Percentiles rank a stretch among this genome's conserved stretches.
These are phyloP conservation scores for Xiphophorus couchianus DNA, from an alignment of 2,113 vertebrate genomes.

Conservation along the genomic window DNA sequence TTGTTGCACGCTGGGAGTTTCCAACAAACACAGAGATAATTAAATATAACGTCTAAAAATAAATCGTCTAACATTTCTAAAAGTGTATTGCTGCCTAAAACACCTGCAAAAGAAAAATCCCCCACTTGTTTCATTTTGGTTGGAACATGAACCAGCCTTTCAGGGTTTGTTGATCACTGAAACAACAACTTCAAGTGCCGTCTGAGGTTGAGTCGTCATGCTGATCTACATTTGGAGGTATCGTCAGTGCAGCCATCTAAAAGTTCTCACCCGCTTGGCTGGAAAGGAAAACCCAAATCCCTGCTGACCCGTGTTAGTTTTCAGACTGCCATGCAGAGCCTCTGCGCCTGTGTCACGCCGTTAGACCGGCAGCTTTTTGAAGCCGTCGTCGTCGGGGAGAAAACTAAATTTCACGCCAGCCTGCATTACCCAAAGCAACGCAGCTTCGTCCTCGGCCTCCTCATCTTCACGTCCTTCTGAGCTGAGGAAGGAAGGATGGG, in stretches of 20 bases:
- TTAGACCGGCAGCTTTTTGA: slow-evolving; percentile 18
- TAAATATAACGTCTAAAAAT: too few relatives aligned
- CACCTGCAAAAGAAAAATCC: too few relatives aligned
- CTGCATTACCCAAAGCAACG: slow-evolving; percentile 80
- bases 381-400: slow-evolving; percentile 5
- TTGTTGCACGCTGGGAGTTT: too few relatives aligned
- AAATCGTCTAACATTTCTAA: too few relatives aligned
- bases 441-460: slow-evolving; percentile 74
- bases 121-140: too few relatives aligned
- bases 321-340: slow-evolving; percentile 37
- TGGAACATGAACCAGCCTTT: not conserved
- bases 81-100: too few relatives aligned
- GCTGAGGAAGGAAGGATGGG: slow-evolving; percentile 38
- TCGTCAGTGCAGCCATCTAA: slow-evolving; percentile 10
- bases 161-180: slow-evolving; percentile 16
- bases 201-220: slow-evolving; percentile 27
- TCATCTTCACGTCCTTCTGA: slow-evolving; percentile 52
- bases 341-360: not conserved
- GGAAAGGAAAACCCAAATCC: not conserved
- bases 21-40: too few relatives aligned
- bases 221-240: slow-evolving; percentile 53
- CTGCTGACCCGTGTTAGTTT: slow-evolving; percentile 40
- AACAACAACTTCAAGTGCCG: slow-evolving; percentile 33
- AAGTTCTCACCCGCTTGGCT: slow-evolving; percentile 29
- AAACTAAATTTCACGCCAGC: slow-evolving; percentile 57